These are phyloP conservation scores for Reticulitermes lucifugus DNA, from an alignment of 2,888 invertebrate genomes.

Conservation along the genomic window DNA sequence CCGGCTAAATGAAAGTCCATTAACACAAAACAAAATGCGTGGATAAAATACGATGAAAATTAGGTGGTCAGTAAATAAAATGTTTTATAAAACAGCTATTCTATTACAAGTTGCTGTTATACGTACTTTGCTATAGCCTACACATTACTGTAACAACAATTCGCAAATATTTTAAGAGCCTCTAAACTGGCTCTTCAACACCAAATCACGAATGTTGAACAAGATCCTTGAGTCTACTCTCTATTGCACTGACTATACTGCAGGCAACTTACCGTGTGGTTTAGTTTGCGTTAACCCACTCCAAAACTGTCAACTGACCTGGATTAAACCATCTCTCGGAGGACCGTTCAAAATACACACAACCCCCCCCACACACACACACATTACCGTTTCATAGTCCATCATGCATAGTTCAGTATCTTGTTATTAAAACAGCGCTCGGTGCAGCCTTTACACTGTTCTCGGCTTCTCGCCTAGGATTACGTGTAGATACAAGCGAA, in stretches of 20 bases:
- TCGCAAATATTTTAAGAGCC: too few species aligned
- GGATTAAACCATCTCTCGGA: slow-evolving; percentile 21
- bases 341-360: slow-evolving; percentile 12
- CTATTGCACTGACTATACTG: neutral
- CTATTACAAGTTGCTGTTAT: too few species aligned
- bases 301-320: slow-evolving; percentile 28
- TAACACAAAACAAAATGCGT: too few species aligned
- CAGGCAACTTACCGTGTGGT: slow-evolving; percentile 17
- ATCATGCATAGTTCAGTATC: slow-evolving; percentile 12
- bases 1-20: too few species aligned
- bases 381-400: slow-evolving; percentile 3
- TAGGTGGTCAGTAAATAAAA: too few species aligned
- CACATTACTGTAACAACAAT: too few species aligned
- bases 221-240: neutral
- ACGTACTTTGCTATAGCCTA: too few species aligned
- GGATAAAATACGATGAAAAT: too few species aligned
- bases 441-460: neutral
- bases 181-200: too few species aligned
- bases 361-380: neutral
- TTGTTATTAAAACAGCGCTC: neutral
- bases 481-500: neutral
- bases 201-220: too few species aligned
- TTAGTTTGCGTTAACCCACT: slow-evolving; percentile 33
- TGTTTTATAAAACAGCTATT: too few species aligned
- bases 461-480: neutral